These are phyloP conservation scores for Drosophila orena DNA, from an alignment of 1,140 invertebrate species.

Conservation along the genomic window DNA sequence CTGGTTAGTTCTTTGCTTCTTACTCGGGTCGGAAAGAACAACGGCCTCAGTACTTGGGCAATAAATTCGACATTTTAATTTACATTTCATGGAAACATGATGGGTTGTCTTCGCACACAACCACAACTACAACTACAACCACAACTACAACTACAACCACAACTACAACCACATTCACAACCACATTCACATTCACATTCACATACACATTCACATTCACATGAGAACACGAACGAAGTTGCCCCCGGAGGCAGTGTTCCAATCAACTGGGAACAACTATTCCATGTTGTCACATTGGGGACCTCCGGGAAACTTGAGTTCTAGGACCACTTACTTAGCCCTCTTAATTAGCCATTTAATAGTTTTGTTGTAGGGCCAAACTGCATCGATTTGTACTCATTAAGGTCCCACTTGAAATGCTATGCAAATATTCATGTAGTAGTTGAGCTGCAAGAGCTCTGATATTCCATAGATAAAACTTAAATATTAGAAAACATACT, in stretches of 20 bases:
- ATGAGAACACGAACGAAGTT: not conserved
- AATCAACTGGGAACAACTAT: slow-evolving; percentile 11
- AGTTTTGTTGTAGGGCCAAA: not conserved
- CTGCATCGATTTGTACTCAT: no score
- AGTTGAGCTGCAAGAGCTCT: no score
- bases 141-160: no score
- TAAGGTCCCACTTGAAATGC: no score
- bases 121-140: no score
- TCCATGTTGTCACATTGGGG: slow-evolving; percentile 8
- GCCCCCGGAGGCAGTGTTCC: not conserved
- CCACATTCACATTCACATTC: not conserved
- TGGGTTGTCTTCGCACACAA: slow-evolving; percentile 1
- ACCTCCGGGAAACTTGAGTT: not conserved
- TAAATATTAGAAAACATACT: no score
- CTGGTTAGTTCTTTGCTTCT: slow-evolving; percentile 50
- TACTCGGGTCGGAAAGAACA: slow-evolving; percentile 15
- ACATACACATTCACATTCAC: not conserved
- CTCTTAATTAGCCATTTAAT: not conserved
- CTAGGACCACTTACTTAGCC: not conserved
- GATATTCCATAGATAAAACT: no score
- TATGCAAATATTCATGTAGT: no score
- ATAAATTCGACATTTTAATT: slow-evolving; percentile 80
- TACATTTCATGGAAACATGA: slow-evolving; percentile 70
- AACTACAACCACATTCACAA: no score
- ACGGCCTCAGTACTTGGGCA: slow-evolving; percentile 61